Conservation (phyloP, 2,797 vertebrate genomes). For the Catharus ustulatus region DNA sequence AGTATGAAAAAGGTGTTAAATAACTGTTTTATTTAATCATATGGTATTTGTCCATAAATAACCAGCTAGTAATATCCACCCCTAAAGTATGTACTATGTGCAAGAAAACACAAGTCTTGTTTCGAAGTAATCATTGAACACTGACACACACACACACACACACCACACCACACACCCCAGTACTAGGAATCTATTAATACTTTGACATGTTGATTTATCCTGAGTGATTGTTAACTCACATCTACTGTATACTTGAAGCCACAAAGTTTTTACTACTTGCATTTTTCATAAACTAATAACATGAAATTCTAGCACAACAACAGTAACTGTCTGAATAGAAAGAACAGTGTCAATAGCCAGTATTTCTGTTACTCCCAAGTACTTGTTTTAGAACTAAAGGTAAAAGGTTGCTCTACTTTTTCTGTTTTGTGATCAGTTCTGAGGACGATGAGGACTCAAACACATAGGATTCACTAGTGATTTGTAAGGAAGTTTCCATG, state of each 20-base stretch:
- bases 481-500: not conserved
- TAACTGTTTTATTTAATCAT: constrained; percentile 3
- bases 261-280: constrained; percentile 45
- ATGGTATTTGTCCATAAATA: constrained; percentile 6
- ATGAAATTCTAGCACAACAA: constrained; percentile 39
- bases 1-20: constrained; percentile 41
- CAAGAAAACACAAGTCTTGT: constrained; percentile 34
- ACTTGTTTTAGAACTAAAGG: constrained; percentile 1
- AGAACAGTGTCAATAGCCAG: constrained; percentile 29
- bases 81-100: constrained; percentile 16
- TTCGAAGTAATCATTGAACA: constrained; percentile 40
- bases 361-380: not conserved
- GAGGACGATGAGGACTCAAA: not conserved
- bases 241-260: constrained; percentile 42
- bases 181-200: constrained; percentile 38
- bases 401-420: not conserved
- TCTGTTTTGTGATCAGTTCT: not conserved
- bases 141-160: not conserved
- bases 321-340: constrained; percentile 16
- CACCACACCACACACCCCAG: constrained; percentile 6
- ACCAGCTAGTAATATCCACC: constrained; percentile 5
- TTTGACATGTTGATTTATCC: constrained; percentile 51
- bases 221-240: constrained; percentile 57
- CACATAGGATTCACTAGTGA: not conserved
- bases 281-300: constrained; percentile 52